Evolutionary conservation across 2,113 vertebrate species (phyloP).

Genomic region (Stictonetta naevosa): DNA sequence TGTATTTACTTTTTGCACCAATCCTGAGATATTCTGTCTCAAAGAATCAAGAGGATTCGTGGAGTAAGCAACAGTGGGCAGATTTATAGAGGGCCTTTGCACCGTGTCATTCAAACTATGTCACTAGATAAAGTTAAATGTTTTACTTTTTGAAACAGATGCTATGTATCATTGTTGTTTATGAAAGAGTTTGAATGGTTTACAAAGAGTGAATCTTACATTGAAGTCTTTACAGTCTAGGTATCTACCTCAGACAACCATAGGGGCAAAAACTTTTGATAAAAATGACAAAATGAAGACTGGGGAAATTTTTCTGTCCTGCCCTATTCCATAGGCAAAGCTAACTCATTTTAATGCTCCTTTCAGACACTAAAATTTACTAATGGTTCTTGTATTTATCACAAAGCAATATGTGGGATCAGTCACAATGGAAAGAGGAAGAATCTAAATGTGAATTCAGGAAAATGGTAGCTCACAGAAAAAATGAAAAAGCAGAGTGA

Average conservation of each 20-base stretch:
- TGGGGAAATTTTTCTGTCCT: neutral
- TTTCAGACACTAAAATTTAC: neutral
- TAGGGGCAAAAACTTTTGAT: neutral
- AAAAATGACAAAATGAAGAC: neutral
- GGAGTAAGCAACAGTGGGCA: neutral
- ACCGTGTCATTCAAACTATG: neutral
- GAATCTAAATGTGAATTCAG: neutral
- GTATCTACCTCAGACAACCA: rapidly evolving
- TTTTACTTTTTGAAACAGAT: neutral
- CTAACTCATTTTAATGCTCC: neutral
- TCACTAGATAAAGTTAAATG: neutral
- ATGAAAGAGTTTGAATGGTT: neutral
- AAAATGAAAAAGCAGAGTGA: neutral
- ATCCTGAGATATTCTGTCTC: neutral
- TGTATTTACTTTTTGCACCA: neutral
- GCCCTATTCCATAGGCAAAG: neutral
- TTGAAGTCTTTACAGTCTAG: neutral
- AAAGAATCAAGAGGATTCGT: neutral
- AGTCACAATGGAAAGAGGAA: neutral
- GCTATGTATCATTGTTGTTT: neutral
- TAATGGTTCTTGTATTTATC: neutral
- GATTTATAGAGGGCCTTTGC: neutral
- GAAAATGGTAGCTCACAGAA: neutral
- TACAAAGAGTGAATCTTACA: neutral
- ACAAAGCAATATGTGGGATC: neutral